Percentiles rank a stretch among this genome's conserved stretches.
Evolutionary conservation across 2,113 vertebrate species (phyloP).

Genomic region (Taurulus bubalis): DNA sequence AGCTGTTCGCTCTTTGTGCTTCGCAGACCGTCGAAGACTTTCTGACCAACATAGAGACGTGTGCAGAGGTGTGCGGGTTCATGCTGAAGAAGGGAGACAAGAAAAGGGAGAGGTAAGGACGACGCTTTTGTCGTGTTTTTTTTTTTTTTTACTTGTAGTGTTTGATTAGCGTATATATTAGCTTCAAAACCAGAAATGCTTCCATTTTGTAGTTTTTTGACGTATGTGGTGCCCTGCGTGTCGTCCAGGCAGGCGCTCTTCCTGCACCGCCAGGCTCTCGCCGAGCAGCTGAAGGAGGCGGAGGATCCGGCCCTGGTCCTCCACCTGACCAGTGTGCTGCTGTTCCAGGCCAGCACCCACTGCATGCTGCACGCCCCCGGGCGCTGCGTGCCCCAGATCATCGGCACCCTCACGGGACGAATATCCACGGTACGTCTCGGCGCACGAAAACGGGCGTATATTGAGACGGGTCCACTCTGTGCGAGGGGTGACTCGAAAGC

Average conservation of each 20-base stretch:
- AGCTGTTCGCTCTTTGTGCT: background rate
- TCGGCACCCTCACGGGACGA: constrained; percentile 86
- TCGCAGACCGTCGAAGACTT: constrained; percentile 93
- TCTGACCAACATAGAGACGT: constrained; percentile 87
- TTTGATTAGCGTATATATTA: background rate
- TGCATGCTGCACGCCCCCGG: constrained; percentile 96
- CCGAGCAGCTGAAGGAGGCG: constrained; percentile 90
- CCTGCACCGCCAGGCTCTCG: constrained; percentile 91
- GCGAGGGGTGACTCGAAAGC: too few species aligned
- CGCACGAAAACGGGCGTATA: too few species aligned
- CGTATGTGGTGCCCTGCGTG: background rate
- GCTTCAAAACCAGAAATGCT: background rate
- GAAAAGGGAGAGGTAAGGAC: constrained; percentile 92
- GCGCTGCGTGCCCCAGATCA: constrained; percentile 94
- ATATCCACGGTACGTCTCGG: constrained; percentile 87
- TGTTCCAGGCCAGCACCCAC: constrained; percentile 92
- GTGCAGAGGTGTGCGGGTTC: constrained; percentile 91
- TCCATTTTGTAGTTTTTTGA: background rate
- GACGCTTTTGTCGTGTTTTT: background rate
- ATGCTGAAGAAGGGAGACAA: constrained; percentile 96
- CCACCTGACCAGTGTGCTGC: constrained; percentile 91
- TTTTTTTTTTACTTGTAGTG: background rate
- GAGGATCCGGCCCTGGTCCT: constrained; percentile 95
- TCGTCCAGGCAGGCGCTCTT: constrained; percentile 89
- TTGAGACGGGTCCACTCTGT: too few species aligned